These are phyloP conservation scores for Sarcophaga rosellei DNA, from an alignment of 2,888 invertebrate genomes.

Conservation along the genomic window DNA sequence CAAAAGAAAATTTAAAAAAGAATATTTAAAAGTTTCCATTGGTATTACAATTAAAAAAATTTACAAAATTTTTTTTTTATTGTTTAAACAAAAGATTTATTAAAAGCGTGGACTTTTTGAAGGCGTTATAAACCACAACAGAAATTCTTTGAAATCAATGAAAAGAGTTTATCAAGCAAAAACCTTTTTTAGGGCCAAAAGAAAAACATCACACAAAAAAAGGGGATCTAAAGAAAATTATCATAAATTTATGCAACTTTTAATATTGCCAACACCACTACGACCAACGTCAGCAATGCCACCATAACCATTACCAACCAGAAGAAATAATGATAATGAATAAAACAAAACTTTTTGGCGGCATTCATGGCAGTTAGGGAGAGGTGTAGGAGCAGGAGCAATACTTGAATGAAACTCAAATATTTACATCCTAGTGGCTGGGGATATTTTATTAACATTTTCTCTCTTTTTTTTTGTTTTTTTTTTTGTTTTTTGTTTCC, in stretches of 20 bases:
- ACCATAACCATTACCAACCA: slow-evolving; percentile 1
- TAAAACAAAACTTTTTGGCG: slow-evolving; percentile 33
- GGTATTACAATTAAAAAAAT: background rate
- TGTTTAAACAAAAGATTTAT: background rate
- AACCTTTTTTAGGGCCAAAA: background rate
- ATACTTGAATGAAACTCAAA: slow-evolving; percentile 34
- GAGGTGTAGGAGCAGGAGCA: background rate
- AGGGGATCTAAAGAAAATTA: slow-evolving; percentile 19
- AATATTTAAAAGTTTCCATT: too few relatives aligned
- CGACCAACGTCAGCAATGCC: background rate
- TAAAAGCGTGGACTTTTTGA: background rate
- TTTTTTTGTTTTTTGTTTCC: slow-evolving; percentile 9
- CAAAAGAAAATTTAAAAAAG: too few relatives aligned
- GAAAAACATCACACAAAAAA: background rate
- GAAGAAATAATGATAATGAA: slow-evolving; percentile 24
- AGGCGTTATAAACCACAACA: slow-evolving; percentile 3
- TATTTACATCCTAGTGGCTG: slow-evolving; percentile 13
- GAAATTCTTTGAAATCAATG: slow-evolving; percentile 24
- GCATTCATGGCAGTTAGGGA: too few relatives aligned
- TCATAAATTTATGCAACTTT: slow-evolving; percentile 41
- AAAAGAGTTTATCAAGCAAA: slow-evolving; percentile 14
- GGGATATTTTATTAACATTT: background rate
- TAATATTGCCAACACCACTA: slow-evolving; percentile 3
- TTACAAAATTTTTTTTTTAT: too few relatives aligned
- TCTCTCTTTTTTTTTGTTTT: background rate